These are phyloP conservation scores for Trachymyrmex septentrionalis DNA, from an alignment of 1,140 invertebrate genomes.

Conservation along the genomic window DNA sequence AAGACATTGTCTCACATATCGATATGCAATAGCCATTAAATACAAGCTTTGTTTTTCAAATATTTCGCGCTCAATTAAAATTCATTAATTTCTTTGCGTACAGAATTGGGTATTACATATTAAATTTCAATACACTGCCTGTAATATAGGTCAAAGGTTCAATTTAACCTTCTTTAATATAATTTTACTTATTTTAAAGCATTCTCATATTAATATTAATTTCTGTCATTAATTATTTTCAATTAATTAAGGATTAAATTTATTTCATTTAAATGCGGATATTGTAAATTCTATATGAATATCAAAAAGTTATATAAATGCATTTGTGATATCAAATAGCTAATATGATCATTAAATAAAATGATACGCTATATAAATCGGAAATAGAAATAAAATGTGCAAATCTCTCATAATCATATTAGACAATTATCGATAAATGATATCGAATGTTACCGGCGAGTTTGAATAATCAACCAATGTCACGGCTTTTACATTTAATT, in stretches of 20 bases:
- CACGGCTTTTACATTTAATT: background rate
- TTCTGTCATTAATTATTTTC: background rate
- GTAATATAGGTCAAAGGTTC: slow-evolving; percentile 12
- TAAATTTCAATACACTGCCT: background rate
- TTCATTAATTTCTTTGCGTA: background rate
- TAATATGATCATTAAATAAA: background rate
- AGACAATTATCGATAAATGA: background rate
- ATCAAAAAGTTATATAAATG: slow-evolving; percentile 3
- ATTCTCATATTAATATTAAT: background rate
- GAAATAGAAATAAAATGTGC: slow-evolving; percentile 1
- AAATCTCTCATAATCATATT: background rate
- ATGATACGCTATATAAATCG: background rate
- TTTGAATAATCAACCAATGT: slow-evolving; percentile 10
- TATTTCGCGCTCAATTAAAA: background rate
- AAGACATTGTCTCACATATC: background rate
- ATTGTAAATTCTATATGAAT: slow-evolving; percentile 9
- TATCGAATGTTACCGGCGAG: background rate
- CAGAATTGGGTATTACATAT: background rate
- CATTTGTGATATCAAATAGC: background rate
- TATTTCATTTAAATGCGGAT: slow-evolving; percentile 8
- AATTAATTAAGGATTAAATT: slow-evolving; percentile 45
- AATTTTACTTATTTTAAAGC: background rate
- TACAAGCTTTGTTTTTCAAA: background rate
- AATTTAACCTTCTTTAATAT: slow-evolving; percentile 3
- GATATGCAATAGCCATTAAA: background rate